phyloP scores from a whole-genome alignment of 2,888 invertebrate species.

The Heteromyza rotundicornis region DNA sequence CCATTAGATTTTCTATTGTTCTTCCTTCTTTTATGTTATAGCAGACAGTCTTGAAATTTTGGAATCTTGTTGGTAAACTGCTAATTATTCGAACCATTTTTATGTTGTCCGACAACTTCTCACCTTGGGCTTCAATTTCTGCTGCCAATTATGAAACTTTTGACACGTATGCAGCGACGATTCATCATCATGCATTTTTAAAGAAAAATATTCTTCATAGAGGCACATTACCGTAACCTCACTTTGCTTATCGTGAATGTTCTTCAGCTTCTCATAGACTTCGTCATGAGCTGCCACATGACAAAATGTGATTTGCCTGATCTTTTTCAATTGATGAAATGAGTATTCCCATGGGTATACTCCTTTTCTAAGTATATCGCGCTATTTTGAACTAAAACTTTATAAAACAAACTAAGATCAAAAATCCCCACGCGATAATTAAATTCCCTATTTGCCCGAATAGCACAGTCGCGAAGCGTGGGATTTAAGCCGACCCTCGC shows the following conservation, averaged over 20 bases:
- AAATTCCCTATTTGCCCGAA: too few species aligned
- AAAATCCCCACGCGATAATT: too few species aligned
- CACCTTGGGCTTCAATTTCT: conserved; percentile 31
- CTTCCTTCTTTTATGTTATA: conserved; percentile 33
- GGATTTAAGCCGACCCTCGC: too few species aligned
- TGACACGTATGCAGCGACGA: conserved; percentile 22
- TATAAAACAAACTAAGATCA: too few species aligned
- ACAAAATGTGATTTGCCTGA: conserved; percentile 8
- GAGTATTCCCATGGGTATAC: too few species aligned
- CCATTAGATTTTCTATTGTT: too few species aligned
- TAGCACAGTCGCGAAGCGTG: too few species aligned
- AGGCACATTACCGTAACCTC: conserved; percentile 24
- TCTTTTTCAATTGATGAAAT: conserved; percentile 18
- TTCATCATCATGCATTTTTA: conserved; percentile 26
- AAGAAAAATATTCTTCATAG: conserved; percentile 28
- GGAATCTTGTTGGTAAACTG: conserved; percentile 26
- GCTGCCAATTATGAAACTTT: conserved; percentile 25
- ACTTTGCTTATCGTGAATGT: conserved; percentile 18
- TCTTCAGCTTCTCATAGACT: conserved; percentile 15
- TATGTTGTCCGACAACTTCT: conserved; percentile 32
- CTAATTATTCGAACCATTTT: conserved; percentile 33
- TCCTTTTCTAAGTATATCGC: too few species aligned
- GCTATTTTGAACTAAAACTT: too few species aligned
- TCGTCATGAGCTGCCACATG: conserved; percentile 3
- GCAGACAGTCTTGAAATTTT: conserved; percentile 33